Conservation (phyloP, 2,113 vertebrate genomes). For the Psammodynastes pulverulentus region DNA sequence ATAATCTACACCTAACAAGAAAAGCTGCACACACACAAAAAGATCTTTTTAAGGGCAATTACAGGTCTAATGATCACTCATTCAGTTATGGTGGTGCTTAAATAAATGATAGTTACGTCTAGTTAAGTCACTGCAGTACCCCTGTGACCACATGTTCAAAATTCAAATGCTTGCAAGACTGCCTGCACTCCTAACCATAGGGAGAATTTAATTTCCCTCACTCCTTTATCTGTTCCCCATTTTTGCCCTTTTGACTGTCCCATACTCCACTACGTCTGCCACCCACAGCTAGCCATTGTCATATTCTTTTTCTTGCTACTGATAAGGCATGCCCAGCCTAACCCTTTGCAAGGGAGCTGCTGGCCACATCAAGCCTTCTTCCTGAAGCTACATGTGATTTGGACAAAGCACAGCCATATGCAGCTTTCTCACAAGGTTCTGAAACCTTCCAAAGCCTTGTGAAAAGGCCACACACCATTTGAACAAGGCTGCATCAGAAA, state of each 20-base stretch:
- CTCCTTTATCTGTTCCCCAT: neutral
- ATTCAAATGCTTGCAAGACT: neutral
- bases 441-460: neutral
- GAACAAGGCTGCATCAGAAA: neutral
- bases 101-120: neutral
- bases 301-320: neutral
- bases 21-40: neutral
- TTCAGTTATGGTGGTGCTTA: neutral
- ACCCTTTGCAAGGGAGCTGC: neutral
- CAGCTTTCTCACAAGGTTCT: neutral
- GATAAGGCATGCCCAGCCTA: neutral
- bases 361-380: neutral
- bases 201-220: neutral
- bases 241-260: neutral
- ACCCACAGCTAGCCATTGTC: neutral
- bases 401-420: neutral
- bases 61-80: neutral
- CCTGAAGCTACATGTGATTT: neutral
- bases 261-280: neutral
- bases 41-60: neutral
- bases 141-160: neutral
- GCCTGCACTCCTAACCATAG: neutral
- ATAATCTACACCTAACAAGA: neutral
- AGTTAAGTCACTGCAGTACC: neutral
- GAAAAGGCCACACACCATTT: neutral